These are phyloP conservation scores for Chinchilla lanigera DNA, from an alignment of 2,113 vertebrate species.

Conservation along the genomic window DNA sequence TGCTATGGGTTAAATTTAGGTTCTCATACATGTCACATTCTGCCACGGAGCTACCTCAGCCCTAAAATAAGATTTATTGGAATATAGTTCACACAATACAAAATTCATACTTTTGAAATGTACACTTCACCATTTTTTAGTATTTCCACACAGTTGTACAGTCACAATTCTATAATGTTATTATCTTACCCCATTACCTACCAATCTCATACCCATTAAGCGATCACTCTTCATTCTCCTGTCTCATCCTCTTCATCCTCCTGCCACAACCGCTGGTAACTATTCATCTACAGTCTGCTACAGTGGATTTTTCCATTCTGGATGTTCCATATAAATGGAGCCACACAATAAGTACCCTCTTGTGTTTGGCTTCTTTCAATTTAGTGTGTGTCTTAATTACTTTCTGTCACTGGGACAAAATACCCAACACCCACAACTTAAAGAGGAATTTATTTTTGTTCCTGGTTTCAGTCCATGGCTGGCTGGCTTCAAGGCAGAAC, in stretches of 20 bases:
- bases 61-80: background rate
- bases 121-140: background rate
- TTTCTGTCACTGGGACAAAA: background rate
- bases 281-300: background rate
- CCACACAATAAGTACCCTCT: background rate
- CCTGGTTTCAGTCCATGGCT: background rate
- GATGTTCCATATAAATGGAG: background rate
- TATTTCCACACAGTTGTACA: background rate
- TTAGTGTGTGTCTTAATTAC: background rate
- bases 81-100: background rate
- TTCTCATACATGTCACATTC: background rate
- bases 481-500: background rate
- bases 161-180: background rate
- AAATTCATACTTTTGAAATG: slow-evolving; percentile 15
- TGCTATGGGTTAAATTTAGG: background rate
- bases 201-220: background rate
- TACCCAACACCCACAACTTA: background rate
- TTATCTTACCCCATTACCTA: background rate
- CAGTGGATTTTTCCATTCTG: background rate
- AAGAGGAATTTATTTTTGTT: background rate
- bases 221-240: background rate
- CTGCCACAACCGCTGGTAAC: background rate
- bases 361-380: background rate
- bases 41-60: background rate
- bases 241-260: background rate